Percentiles rank a stretch among this genome's conserved stretches.
These are phyloP conservation scores for Sphecodes monilicornis DNA, from an alignment of 2,888 invertebrate genomes.

Conservation along the genomic window DNA sequence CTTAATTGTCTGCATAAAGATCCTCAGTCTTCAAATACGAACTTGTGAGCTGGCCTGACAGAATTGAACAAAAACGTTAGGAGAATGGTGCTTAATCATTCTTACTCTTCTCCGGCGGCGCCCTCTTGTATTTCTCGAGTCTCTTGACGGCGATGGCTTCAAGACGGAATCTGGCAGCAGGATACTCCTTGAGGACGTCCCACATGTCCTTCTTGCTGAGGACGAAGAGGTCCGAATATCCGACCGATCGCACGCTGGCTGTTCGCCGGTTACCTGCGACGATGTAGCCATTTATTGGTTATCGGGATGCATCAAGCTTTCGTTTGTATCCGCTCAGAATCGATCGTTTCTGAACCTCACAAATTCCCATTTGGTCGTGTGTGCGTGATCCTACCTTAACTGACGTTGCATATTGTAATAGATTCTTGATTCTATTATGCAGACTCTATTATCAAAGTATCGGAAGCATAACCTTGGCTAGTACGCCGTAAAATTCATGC, in stretches of 20 bases:
- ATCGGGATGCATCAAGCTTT: slow-evolving; percentile 79
- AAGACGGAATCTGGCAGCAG: slow-evolving; percentile 95
- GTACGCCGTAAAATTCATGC: slow-evolving; percentile 46
- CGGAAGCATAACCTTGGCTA: slow-evolving; percentile 21
- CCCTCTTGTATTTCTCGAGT: slow-evolving; percentile 98
- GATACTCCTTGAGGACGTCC: slow-evolving; percentile 99
- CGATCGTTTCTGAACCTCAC: slow-evolving; percentile 50
- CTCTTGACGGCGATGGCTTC: slow-evolving; percentile 99
- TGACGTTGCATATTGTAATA: background rate
- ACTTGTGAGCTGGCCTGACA: background rate
- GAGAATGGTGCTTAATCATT: background rate
- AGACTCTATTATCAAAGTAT: background rate
- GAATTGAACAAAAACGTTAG: background rate
- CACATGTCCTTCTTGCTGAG: slow-evolving; percentile 99
- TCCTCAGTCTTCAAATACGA: background rate
- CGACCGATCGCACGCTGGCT: slow-evolving; percentile 98
- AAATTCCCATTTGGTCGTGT: slow-evolving; percentile 19
- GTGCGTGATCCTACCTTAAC: slow-evolving; percentile 23
- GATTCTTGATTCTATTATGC: slow-evolving; percentile 8
- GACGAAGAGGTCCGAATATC: slow-evolving; percentile 99
- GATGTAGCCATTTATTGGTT: slow-evolving; percentile 84
- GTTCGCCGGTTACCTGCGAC: slow-evolving; percentile 97
- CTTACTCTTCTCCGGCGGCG: slow-evolving; percentile 96
- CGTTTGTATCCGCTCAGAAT: slow-evolving; percentile 68
- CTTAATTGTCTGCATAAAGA: background rate